A percentile compares a stretch with the other conserved stretches of the same genome.
Evolutionary conservation across 2,113 vertebrate genomes (phyloP).

Genomic region (Brienomyrus longianalis): DNA sequence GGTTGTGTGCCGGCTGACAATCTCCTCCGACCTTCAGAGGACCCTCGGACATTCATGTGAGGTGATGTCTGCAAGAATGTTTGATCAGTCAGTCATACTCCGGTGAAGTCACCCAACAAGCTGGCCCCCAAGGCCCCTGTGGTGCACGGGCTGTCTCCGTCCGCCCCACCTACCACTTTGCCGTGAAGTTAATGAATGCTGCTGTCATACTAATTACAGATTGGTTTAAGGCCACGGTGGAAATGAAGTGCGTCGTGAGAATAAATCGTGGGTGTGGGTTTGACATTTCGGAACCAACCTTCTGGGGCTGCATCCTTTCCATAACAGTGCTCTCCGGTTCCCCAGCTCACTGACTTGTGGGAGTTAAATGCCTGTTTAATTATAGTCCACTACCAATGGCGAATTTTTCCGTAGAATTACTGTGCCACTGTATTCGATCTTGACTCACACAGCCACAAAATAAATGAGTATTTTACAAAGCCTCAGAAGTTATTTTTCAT

Average conservation of each 20-base stretch:
- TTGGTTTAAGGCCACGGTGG: background rate
- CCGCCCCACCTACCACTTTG: background rate
- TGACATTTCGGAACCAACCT: constrained; percentile 5
- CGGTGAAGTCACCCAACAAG: background rate
- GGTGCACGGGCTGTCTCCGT: background rate
- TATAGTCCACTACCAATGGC: background rate
- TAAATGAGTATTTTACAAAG: background rate
- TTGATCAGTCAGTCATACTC: background rate
- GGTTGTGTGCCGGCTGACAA: background rate
- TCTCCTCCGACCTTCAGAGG: background rate
- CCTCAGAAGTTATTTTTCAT: background rate
- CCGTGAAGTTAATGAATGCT: background rate
- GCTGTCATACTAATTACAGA: constrained; percentile 12
- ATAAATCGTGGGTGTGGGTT: background rate
- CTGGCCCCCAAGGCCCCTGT: background rate
- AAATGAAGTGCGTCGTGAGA: background rate
- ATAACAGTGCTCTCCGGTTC: background rate
- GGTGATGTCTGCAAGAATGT: background rate
- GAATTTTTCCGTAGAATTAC: background rate
- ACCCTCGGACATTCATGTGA: background rate
- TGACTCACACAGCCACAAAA: background rate
- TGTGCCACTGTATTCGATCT: background rate
- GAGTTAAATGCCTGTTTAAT: background rate
- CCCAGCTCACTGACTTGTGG: background rate
- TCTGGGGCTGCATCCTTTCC: background rate